phyloP scores from a whole-genome alignment of 1,140 invertebrate species.

The Pollicipes pollicipes region DNA sequence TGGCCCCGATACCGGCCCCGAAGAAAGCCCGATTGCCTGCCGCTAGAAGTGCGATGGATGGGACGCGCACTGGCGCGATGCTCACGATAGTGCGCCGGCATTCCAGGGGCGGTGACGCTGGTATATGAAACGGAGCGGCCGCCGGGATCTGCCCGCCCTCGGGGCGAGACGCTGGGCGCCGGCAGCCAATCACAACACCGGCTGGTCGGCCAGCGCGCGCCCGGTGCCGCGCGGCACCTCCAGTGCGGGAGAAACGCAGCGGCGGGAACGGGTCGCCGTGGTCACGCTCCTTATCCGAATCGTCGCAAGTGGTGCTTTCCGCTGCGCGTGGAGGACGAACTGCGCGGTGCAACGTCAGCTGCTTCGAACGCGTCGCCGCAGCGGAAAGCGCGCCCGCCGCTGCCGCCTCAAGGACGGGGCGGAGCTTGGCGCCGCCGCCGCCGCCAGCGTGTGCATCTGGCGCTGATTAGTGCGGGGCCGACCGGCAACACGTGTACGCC shows the following conservation, averaged over 20 bases:
- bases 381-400: too few relatives aligned
- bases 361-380: neutral
- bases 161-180: neutral
- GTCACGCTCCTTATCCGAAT: too few relatives aligned
- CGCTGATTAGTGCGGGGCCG: too few relatives aligned
- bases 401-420: too few relatives aligned
- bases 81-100: neutral
- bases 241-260: neutral
- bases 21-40: neutral
- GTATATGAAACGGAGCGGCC: neutral
- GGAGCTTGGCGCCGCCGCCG: too few relatives aligned
- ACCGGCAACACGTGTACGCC: neutral
- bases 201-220: too few relatives aligned
- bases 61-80: neutral
- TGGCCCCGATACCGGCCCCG: neutral
- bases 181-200: neutral
- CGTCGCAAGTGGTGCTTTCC: neutral
- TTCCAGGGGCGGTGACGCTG: neutral
- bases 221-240: too few relatives aligned
- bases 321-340: neutral
- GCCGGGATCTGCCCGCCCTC: neutral
- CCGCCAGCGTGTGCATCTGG: too few relatives aligned
- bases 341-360: neutral
- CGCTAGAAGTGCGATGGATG: neutral
- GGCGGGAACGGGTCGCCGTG: too few relatives aligned